Conservation (phyloP, 2,113 vertebrate species). For the Miniopterus natalensis region DNA sequence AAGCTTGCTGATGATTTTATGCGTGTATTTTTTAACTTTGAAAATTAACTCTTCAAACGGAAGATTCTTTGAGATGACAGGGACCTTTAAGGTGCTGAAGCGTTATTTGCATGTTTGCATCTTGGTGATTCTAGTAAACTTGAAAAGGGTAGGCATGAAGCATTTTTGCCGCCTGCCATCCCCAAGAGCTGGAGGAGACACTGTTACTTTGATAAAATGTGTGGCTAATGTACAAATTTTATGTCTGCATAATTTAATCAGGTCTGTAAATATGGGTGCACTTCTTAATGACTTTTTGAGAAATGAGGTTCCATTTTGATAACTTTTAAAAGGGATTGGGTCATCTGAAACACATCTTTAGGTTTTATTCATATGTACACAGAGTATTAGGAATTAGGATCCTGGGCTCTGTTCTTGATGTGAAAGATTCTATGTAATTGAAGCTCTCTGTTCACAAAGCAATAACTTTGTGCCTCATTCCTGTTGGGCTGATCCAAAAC, state of each 20-base stretch:
- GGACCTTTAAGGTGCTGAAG: conserved; percentile 86
- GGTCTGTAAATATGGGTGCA: conserved; percentile 98
- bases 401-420: conserved; percentile 78
- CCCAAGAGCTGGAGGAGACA: conserved; percentile 83
- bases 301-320: conserved; percentile 93
- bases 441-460: conserved; percentile 82
- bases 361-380: conserved; percentile 84
- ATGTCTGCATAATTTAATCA: conserved; percentile 99
- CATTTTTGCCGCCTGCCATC: conserved; percentile 25
- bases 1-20: conserved; percentile 61
- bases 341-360: conserved; percentile 82
- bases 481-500: conserved; percentile 64
- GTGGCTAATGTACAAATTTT: conserved; percentile 96
- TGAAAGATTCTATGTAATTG: conserved; percentile 81
- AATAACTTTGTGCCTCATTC: conserved; percentile 79
- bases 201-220: conserved; percentile 88
- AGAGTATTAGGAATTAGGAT: conserved; percentile 85
- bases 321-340: conserved; percentile 87
- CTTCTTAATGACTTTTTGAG: conserved; percentile 94
- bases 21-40: background rate
- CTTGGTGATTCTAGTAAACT: conserved; percentile 84
- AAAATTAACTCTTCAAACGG: conserved; percentile 64
- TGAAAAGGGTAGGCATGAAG: conserved; percentile 85
- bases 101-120: conserved; percentile 88
- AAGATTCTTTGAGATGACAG: conserved; percentile 71